A percentile compares a stretch with the other conserved stretches of the same genome.
phyloP scores from a whole-genome alignment of 1,140 invertebrate genomes.

The Campoletis sonorensis region DNA sequence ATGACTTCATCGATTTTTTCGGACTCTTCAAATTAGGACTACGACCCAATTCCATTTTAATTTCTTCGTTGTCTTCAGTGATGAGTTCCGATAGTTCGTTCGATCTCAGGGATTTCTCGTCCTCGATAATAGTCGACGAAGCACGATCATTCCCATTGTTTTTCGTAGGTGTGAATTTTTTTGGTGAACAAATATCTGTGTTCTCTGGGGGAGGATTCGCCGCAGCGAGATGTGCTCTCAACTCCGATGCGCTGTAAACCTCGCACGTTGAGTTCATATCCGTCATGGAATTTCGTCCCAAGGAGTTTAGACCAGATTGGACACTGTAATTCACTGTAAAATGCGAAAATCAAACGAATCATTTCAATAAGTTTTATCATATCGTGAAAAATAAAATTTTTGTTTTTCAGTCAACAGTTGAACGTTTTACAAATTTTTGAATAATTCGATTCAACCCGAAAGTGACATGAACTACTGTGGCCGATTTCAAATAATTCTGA shows the following conservation, averaged over 20 bases:
- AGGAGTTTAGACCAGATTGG: conserved; percentile 50
- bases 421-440: too few relatives aligned
- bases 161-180: conserved; percentile 44
- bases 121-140: conserved; percentile 43
- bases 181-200: conserved; percentile 31
- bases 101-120: conserved; percentile 7
- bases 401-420: too few relatives aligned
- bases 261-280: conserved; percentile 48
- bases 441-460: too few relatives aligned
- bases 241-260: conserved; percentile 47
- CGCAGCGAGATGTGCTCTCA: conserved; percentile 47
- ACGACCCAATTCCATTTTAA: not conserved
- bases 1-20: conserved; percentile 38
- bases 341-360: not conserved
- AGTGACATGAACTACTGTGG: not conserved
- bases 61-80: not conserved
- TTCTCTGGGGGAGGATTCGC: conserved; percentile 30
- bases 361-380: too few relatives aligned
- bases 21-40: conserved; percentile 3
- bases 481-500: not conserved
- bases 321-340: conserved; percentile 55
- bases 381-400: too few relatives aligned
- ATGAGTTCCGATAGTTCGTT: conserved; percentile 26
- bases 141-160: conserved; percentile 31
- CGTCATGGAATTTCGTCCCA: conserved; percentile 56